Conservation (phyloP, 2,113 vertebrate genomes). For the Petrocephalus zakoni region DNA sequence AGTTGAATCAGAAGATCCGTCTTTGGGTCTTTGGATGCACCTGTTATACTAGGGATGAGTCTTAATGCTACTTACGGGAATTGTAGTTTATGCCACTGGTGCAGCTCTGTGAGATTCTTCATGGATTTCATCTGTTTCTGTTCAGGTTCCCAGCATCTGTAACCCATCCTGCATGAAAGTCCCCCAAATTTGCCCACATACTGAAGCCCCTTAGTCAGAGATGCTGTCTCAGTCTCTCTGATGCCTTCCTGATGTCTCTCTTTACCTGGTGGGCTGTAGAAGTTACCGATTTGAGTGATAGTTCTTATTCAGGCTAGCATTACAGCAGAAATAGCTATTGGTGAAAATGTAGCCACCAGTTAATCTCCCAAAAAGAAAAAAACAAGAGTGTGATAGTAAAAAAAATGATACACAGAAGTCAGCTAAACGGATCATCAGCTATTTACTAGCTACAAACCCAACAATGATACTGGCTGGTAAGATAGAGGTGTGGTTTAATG, state of each 20-base stretch:
- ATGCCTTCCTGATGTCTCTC: neutral
- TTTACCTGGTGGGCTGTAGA: neutral
- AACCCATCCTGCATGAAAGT: neutral
- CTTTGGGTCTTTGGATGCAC: neutral
- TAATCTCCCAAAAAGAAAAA: neutral
- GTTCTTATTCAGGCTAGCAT: neutral
- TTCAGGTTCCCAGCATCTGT: neutral
- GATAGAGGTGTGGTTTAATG: neutral
- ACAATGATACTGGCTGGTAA: neutral
- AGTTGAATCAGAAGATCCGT: neutral
- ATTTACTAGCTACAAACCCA: neutral
- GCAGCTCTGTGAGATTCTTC: neutral
- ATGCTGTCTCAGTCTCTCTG: neutral
- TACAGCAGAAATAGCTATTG: neutral
- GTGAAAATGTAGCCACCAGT: neutral
- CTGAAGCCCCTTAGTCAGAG: neutral
- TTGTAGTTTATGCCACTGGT: neutral
- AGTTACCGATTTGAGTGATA: neutral
- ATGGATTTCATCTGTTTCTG: neutral
- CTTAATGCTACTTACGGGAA: neutral
- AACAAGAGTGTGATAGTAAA: neutral
- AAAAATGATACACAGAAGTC: neutral
- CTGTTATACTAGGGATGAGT: neutral
- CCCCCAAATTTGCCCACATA: neutral
- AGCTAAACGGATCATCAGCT: no score